phyloP scores from a whole-genome alignment of 2,797 vertebrate species.

The Karalla daura region DNA sequence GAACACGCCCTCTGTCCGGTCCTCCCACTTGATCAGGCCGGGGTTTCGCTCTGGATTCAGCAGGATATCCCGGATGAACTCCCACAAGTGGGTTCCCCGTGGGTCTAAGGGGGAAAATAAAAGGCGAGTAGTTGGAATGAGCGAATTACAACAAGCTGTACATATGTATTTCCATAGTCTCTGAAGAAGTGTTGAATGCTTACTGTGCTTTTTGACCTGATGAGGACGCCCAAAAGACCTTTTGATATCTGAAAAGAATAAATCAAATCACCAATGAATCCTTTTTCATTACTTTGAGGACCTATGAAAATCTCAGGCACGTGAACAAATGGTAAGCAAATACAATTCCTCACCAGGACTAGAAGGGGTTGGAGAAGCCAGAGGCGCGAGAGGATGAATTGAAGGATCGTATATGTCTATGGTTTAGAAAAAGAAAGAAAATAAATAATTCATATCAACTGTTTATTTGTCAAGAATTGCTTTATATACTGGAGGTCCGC shows the following conservation, averaged over 20 bases:
- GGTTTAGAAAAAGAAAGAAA: neutral
- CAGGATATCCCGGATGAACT: conserved; percentile 97
- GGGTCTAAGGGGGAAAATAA: conserved; percentile 81
- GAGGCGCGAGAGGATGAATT: conserved; percentile 53
- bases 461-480: too few relatives aligned
- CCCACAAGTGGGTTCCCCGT: conserved; percentile 96
- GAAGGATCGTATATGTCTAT: conserved; percentile 79
- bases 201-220: conserved; percentile 94
- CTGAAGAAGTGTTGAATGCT: conserved; percentile 68
- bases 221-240: conserved; percentile 83
- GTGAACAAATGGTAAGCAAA: too few relatives aligned
- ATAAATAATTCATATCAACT: neutral
- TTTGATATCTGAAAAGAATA: conserved; percentile 84
- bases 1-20: conserved; percentile 94
- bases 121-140: neutral
- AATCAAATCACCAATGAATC: neutral
- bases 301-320: too few relatives aligned
- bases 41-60: conserved; percentile 95
- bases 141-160: neutral
- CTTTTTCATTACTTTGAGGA: neutral
- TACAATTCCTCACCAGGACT: conserved; percentile 77
- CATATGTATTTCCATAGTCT: neutral
- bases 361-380: conserved; percentile 69
- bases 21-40: conserved; percentile 98
- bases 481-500: neutral